Conservation (phyloP, 2,113 vertebrate species). For the Microcebus ravelobensis region DNA sequence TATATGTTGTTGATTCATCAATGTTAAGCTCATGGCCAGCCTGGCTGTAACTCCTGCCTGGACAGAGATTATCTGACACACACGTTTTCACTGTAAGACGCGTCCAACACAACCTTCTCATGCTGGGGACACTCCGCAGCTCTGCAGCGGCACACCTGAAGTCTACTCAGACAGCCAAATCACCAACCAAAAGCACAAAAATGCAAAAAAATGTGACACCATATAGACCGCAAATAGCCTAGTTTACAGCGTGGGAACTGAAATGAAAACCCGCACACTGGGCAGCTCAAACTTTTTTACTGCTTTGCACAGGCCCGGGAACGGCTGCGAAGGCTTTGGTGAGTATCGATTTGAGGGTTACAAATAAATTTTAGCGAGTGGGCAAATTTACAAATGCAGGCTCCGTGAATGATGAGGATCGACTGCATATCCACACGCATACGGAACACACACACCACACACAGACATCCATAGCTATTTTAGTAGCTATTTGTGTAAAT, state of each 20-base stretch:
- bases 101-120: background rate
- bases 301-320: background rate
- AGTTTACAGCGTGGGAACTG: background rate
- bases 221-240: background rate
- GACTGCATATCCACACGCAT: no score
- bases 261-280: background rate
- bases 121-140: background rate
- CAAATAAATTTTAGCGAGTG: background rate
- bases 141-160: background rate
- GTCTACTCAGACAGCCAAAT: background rate
- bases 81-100: background rate
- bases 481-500: background rate
- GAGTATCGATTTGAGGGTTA: background rate
- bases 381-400: background rate
- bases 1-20: background rate
- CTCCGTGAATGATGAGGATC: background rate
- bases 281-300: background rate
- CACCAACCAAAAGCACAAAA: background rate
- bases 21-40: background rate
- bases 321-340: background rate
- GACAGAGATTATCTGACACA: background rate
- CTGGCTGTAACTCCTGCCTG: background rate
- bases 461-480: background rate
- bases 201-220: background rate
- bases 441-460: background rate